Evolutionary conservation across 1,140 invertebrate species (phyloP), one percentile per base, ranked within the genome.

Genomic region (Brachionus asplanchnoidis): DNA sequence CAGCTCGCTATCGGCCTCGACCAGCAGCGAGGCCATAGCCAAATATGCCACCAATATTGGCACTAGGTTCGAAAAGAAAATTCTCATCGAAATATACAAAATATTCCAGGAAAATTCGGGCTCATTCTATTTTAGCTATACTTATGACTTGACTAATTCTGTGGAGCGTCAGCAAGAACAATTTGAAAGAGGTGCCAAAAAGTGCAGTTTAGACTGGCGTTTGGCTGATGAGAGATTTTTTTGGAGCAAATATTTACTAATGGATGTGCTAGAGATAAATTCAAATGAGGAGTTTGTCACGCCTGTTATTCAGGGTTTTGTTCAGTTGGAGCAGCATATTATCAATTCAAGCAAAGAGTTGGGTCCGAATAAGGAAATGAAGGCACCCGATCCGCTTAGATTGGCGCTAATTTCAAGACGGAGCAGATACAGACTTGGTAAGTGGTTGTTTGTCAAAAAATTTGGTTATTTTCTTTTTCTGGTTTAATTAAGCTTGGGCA

Each of bases 51-150:
- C 40, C 4, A 77, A 50, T 14, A 46, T 26, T 11, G 14, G 42
- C 4, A 23, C 79, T 84, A 91, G 89, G 85, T 89, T 90, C 88
- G 90, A 91, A 82, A 89, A 87, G 83, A 88, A 88, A 87, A 87
- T 91, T 44, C 85, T 89, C 70, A 90, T 90, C 86, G 90, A 98
- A 87, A 96, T 98, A 88, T 91, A 97, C 11, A 92, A 93, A 85
- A 95, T 95, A 89, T 94, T 98, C 89, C 98, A 97, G 88, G 95
- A 94, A 60, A 95, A 97, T 86, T 94, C 95, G 0, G 95, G 97
- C 86, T 97, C 95, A 70, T 98, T 98, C 89, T 99, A 97, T 90
- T 99, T 94, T 89, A 96, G 94, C 82, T 85, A 87, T 26, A 85
- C 91, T 91, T 90, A 90, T 91, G 88, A 94, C 91, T 89, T 97